Percentiles rank a stretch among this genome's conserved stretches.
Evolutionary conservation across 1,140 invertebrate genomes (phyloP).

Genomic region (Lepidurus packardi): DNA sequence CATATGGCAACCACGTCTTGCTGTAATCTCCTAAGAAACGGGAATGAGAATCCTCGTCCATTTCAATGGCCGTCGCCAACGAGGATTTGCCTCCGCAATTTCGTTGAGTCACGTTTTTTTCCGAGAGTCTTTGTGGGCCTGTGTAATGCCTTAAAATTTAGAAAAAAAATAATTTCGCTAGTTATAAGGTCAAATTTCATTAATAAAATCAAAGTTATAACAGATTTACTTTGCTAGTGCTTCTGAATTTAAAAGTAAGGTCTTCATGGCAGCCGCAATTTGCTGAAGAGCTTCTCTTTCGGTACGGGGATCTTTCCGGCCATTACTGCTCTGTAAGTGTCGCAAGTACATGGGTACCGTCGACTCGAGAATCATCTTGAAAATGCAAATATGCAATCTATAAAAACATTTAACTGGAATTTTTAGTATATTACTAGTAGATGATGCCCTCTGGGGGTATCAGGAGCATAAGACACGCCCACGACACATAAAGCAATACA

Average conservation of each 20-base stretch:
- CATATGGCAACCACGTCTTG: conserved; percentile 54
- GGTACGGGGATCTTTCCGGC: conserved; percentile 78
- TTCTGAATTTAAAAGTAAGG: conserved; percentile 93
- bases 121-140: conserved; percentile 79
- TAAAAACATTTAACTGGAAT: not conserved
- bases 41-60: conserved; percentile 80
- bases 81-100: conserved; percentile 57
- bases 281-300: conserved; percentile 93
- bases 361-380: conserved; percentile 87
- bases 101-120: conserved; percentile 76
- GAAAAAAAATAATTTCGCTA: conserved; percentile 31
- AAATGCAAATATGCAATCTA: too few relatives aligned
- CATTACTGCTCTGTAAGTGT: conserved; percentile 82
- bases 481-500: conserved; percentile 93
- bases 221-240: conserved; percentile 75
- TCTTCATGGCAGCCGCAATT: conserved; percentile 88
- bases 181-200: conserved; percentile 20
- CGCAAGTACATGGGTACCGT: conserved; percentile 90
- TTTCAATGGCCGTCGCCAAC: conserved; percentile 55
- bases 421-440: conserved; percentile 70
- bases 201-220: not conserved
- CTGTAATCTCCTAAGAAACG: conserved; percentile 70
- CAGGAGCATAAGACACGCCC: conserved; percentile 94
- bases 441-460: conserved; percentile 90
- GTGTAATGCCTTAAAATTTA: conserved; percentile 68